These are phyloP conservation scores for Parotocinclus haroldoi DNA, from an alignment of 2,797 vertebrate genomes.

Conservation along the genomic window DNA sequence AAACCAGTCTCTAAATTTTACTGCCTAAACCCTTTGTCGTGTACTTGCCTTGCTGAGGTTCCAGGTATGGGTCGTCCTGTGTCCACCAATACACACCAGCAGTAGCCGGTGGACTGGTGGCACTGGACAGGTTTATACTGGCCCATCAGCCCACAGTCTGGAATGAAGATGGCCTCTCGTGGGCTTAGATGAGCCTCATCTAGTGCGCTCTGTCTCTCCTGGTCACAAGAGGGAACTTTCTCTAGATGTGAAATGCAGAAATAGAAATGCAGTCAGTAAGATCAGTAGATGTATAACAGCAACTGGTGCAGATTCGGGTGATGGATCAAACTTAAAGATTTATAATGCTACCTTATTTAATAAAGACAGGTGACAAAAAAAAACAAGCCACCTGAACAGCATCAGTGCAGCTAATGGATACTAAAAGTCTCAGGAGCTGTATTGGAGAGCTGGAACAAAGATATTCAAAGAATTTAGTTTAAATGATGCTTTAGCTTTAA, in stretches of 20 bases:
- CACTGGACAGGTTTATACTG: constrained; percentile 95
- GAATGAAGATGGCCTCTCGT: constrained; percentile 87
- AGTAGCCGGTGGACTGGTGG: constrained; percentile 97
- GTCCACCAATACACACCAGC: constrained; percentile 96
- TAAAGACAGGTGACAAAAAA: no score
- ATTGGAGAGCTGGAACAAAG: no score
- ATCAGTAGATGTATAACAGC: no score
- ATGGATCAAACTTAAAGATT: no score
- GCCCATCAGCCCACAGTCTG: constrained; percentile 85
- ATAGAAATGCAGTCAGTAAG: constrained; percentile 66
- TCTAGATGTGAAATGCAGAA: constrained; percentile 82
- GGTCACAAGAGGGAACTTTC: constrained; percentile 95
- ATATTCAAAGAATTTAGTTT: no score
- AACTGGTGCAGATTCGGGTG: no score
- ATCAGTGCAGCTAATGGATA: no score
- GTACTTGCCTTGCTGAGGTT: constrained; percentile 87
- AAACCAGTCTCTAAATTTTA: no score
- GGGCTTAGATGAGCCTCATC: constrained; percentile 88
- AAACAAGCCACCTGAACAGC: no score
- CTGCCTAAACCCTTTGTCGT: background rate
- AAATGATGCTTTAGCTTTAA: no score
- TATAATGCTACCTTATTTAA: no score
- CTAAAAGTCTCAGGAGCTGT: no score
- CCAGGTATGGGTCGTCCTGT: constrained; percentile 93
- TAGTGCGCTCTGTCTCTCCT: constrained; percentile 90